Evolutionary conservation across 2,113 vertebrate genomes (phyloP).

Genomic region (Oceanodroma tethys): DNA sequence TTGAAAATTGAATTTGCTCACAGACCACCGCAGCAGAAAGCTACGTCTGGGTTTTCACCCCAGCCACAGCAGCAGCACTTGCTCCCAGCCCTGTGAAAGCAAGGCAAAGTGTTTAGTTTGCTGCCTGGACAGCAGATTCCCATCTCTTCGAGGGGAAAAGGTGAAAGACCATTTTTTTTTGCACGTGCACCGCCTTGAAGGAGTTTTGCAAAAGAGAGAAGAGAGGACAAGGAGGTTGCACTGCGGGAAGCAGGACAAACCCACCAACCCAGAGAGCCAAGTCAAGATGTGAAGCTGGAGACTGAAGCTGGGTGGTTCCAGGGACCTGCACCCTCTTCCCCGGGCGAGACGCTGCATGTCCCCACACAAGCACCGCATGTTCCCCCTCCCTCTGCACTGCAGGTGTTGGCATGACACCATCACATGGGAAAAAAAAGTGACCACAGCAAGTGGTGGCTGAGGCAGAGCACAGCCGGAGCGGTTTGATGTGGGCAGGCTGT

Average conservation of each 20-base stretch:
- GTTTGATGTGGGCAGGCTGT: not conserved
- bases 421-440: not conserved
- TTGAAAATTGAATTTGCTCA: not conserved
- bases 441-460: not conserved
- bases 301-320: not conserved
- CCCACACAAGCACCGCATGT: fast-evolving
- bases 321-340: not conserved
- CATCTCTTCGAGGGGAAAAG: not conserved
- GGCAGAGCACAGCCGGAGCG: fast-evolving
- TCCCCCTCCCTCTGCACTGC: not conserved
- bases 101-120: not conserved
- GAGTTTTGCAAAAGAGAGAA: not conserved
- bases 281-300: not conserved
- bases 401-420: not conserved
- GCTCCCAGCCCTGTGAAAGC: not conserved
- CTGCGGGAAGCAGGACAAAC: not conserved
- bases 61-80: not conserved
- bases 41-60: not conserved
- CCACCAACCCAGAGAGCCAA: not conserved
- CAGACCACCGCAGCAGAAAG: not conserved
- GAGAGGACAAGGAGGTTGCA: not conserved
- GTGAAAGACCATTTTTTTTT: not conserved
- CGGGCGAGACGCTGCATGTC: fast-evolving
- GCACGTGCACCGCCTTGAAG: fast-evolving
- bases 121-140: not conserved